A percentile compares a stretch with the other conserved stretches of the same genome.
phyloP scores from a whole-genome alignment of 2,113 vertebrate species.

The Anolis sagrei region DNA sequence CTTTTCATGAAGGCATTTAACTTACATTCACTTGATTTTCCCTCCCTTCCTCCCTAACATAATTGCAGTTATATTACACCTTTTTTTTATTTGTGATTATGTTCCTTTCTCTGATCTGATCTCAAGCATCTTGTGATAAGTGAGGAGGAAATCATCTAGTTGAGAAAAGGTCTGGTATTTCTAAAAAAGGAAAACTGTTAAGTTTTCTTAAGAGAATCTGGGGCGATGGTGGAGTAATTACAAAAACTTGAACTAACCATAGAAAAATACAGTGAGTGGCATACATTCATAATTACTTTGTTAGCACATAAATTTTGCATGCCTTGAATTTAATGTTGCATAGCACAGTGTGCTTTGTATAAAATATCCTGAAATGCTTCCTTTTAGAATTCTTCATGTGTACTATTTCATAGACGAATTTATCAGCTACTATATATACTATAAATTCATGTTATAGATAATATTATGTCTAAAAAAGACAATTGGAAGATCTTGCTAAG shows the following conservation, averaged over 20 bases:
- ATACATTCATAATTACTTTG: background rate
- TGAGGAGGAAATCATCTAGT: background rate
- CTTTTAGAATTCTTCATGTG: background rate
- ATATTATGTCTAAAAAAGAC: background rate
- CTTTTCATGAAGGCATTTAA: too few relatives aligned
- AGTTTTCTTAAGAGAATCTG: background rate
- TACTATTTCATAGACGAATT: background rate
- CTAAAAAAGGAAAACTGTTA: background rate
- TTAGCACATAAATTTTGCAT: background rate
- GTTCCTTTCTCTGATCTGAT: too few relatives aligned
- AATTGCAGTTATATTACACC: too few relatives aligned
- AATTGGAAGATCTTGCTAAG: background rate
- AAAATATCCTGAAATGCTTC: background rate
- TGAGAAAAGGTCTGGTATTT: background rate
- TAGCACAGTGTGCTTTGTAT: background rate
- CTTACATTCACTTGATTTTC: too few relatives aligned
- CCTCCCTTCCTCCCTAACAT: too few relatives aligned
- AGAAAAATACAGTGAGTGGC: background rate
- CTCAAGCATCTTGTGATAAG: background rate
- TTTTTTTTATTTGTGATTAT: too few relatives aligned
- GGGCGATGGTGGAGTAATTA: background rate
- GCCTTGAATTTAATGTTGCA: background rate
- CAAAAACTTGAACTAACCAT: background rate
- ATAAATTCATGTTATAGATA: background rate
- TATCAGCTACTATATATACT: background rate